Conservation (phyloP, 2,113 vertebrate species). For the Cichladusa arquata region DNA sequence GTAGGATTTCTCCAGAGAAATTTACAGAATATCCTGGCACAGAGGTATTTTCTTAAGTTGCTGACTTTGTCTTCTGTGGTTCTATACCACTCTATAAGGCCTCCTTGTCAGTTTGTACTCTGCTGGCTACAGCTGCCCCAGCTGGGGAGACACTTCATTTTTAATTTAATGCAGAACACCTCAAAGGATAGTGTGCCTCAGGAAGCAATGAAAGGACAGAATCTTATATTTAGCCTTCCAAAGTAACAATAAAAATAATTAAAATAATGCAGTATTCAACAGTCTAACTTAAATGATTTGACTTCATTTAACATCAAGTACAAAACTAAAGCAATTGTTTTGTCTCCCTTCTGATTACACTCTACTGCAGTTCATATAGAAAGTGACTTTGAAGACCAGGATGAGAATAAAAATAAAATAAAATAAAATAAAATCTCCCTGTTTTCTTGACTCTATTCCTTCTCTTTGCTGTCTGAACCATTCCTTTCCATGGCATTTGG, state of each 20-base stretch:
- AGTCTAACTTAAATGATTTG: background rate
- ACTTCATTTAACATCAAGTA: background rate
- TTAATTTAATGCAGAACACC: slow-evolving; percentile 54
- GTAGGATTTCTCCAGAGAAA: slow-evolving; percentile 75
- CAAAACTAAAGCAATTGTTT: background rate
- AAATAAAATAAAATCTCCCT: background rate
- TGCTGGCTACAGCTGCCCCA: background rate
- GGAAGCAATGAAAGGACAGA: background rate
- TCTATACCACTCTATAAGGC: background rate
- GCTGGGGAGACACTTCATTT: slow-evolving; percentile 5
- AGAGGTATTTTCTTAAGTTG: slow-evolving; percentile 49
- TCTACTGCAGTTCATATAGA: background rate
- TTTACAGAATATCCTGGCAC: slow-evolving; percentile 51
- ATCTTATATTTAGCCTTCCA: background rate
- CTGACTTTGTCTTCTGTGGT: slow-evolving; percentile 14
- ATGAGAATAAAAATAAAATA: background rate
- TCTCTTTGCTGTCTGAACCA: background rate
- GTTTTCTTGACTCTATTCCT: background rate
- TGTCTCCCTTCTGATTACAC: background rate
- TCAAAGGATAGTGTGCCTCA: slow-evolving; percentile 4
- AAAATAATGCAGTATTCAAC: background rate
- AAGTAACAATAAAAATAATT: background rate
- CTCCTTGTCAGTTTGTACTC: background rate
- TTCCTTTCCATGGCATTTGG: background rate
- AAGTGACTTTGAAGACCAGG: background rate